Percentiles rank a stretch among this genome's conserved stretches.
Evolutionary conservation across 1,140 invertebrate species (phyloP).

Genomic region (Caenorhabditis briggsae): DNA sequence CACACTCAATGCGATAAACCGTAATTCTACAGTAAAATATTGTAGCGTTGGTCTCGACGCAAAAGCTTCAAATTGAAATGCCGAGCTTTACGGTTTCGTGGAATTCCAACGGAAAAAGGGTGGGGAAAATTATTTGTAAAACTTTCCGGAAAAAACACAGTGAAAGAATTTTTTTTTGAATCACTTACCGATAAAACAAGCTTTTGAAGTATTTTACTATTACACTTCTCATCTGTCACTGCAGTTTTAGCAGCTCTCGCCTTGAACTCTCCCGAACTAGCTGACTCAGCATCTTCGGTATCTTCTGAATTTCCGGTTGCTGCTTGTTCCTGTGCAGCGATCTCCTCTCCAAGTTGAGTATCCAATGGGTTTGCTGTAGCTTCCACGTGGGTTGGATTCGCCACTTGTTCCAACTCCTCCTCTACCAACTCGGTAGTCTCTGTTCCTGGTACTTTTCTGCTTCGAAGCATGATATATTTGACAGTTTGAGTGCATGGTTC

Average conservation of each 20-base stretch:
- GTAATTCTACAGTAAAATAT: no score
- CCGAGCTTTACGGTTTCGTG: no score
- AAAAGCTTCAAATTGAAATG: no score
- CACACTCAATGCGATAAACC: no score
- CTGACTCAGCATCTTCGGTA: slow-evolving; percentile 23
- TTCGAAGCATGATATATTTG: slow-evolving; percentile 46
- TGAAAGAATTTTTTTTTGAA: no score
- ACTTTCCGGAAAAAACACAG: no score
- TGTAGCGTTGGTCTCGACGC: no score
- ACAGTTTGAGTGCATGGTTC: slow-evolving; percentile 30
- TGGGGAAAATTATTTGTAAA: no score
- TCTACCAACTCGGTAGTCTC: slow-evolving; percentile 19
- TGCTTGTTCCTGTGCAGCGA: slow-evolving; percentile 27
- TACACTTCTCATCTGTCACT: slow-evolving; percentile 63
- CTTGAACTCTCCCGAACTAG: slow-evolving; percentile 22
- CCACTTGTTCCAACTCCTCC: slow-evolving; percentile 49
- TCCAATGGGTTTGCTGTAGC: slow-evolving; percentile 53
- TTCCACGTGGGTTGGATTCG: slow-evolving; percentile 4
- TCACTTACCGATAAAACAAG: slow-evolving; percentile 42
- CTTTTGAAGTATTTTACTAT: slow-evolving; percentile 59
- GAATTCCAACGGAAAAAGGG: background rate
- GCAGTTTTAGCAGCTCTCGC: slow-evolving; percentile 59
- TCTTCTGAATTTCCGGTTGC: background rate
- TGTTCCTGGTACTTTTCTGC: slow-evolving; percentile 35
- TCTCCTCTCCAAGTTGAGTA: slow-evolving; percentile 41